A percentile compares a stretch with the other conserved stretches of the same genome.
Evolutionary conservation across 1,140 invertebrate genomes (phyloP).

Genomic region (Drosophila bifasciata): DNA sequence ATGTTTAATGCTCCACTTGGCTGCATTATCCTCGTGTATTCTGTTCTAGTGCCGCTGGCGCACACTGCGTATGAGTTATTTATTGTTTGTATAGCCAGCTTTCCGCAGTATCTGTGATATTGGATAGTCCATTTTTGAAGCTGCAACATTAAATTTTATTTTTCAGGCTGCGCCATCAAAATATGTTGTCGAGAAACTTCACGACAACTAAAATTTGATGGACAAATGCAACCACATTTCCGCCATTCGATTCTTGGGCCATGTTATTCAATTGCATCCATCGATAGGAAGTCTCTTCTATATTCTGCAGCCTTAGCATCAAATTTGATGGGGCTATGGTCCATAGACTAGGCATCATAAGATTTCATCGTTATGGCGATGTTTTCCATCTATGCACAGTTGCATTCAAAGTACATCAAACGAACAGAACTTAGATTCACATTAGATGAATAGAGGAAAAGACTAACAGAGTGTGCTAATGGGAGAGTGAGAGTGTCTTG

Average conservation of each 20-base stretch:
- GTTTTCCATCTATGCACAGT: background rate
- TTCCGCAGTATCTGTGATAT: too few species aligned
- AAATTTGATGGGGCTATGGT: slow-evolving; percentile 29
- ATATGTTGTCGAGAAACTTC: slow-evolving; percentile 13
- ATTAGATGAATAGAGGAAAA: slow-evolving; percentile 17
- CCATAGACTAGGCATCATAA: slow-evolving; percentile 26
- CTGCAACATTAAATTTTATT: slow-evolving; percentile 8
- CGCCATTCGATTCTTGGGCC: slow-evolving; percentile 1
- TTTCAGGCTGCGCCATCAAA: too few species aligned
- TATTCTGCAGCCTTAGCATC: slow-evolving; percentile 16
- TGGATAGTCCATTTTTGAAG: too few species aligned
- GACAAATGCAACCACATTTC: slow-evolving; percentile 32
- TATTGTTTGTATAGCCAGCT: too few species aligned
- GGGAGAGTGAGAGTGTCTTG: background rate
- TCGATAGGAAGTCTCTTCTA: background rate
- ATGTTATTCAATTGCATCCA: slow-evolving; percentile 19
- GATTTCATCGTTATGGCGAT: too few species aligned
- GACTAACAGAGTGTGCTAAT: too few species aligned
- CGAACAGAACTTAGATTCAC: slow-evolving; percentile 28
- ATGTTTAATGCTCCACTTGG: slow-evolving; percentile 62
- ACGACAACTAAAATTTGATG: slow-evolving; percentile 42
- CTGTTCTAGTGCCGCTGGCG: slow-evolving; percentile 50
- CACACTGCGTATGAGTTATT: slow-evolving; percentile 73
- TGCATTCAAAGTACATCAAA: slow-evolving; percentile 31
- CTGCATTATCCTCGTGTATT: slow-evolving; percentile 57